These are phyloP conservation scores for Syngnathus scovelli DNA, from an alignment of 2,113 vertebrate genomes.

Conservation along the genomic window DNA sequence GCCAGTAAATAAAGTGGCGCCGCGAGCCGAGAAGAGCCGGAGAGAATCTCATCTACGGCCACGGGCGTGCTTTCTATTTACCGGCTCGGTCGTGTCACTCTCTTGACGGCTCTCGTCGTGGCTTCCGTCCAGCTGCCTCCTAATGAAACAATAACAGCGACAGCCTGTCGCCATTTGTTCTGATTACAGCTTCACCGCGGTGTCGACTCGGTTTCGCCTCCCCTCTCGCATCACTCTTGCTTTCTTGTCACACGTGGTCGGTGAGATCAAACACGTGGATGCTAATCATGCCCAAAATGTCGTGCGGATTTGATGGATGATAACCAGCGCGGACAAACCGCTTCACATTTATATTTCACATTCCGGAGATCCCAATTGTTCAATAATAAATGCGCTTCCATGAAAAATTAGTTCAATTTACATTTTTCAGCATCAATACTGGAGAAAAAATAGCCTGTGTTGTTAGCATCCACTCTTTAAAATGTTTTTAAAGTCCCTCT, in stretches of 20 bases:
- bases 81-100: conserved; percentile 26
- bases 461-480: too few relatives aligned
- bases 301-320: conserved; percentile 22
- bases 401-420: not conserved
- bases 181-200: conserved; percentile 37
- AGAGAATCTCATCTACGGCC: conserved; percentile 27
- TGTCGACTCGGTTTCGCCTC: conserved; percentile 1
- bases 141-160: conserved; percentile 64
- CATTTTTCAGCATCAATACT: too few relatives aligned
- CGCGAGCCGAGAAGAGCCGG: conserved; percentile 15
- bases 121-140: conserved; percentile 33
- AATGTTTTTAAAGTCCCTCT: too few relatives aligned
- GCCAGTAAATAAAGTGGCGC: conserved; percentile 57
- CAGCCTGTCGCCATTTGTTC: conserved; percentile 61
- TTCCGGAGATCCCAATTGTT: not conserved
- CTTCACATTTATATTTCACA: not conserved
- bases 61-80: conserved; percentile 50
- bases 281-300: conserved; percentile 13
- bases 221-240: conserved; percentile 9
- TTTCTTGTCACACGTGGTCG: conserved; percentile 18
- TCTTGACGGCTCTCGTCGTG: conserved; percentile 17
- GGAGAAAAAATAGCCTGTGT: too few relatives aligned
- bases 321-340: not conserved
- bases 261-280: conserved; percentile 5
- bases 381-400: not conserved